A percentile compares a stretch with the other conserved stretches of the same genome.
These are phyloP conservation scores for Leptodactylus fuscus DNA, from an alignment of 2,113 vertebrate species.

Conservation along the genomic window DNA sequence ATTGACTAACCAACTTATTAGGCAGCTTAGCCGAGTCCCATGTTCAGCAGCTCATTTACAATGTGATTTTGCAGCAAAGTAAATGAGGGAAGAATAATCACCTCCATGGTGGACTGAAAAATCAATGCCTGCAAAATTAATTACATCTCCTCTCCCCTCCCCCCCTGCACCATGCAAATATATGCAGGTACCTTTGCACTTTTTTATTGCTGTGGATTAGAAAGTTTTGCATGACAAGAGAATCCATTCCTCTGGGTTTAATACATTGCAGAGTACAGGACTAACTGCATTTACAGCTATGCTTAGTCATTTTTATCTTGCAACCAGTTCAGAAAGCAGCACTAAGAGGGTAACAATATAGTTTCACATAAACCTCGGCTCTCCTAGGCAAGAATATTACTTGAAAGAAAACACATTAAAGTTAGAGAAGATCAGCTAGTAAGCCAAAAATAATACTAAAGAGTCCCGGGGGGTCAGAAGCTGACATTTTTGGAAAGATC, in stretches of 20 bases:
- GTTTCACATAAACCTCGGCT: not conserved
- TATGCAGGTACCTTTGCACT: not conserved
- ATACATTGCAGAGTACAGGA: not conserved
- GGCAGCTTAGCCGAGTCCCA: not conserved
- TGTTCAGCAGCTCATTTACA: slow-evolving; percentile 24
- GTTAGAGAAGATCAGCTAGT: not conserved
- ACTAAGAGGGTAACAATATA: not conserved
- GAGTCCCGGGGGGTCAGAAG: not conserved
- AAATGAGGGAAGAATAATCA: slow-evolving; percentile 3
- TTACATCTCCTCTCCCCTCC: slow-evolving; percentile 13
- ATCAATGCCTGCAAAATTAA: slow-evolving; percentile 13
- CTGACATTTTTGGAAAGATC: not conserved
- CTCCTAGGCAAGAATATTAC: not conserved
- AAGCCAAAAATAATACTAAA: not conserved
- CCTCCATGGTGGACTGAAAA: not conserved
- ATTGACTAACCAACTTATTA: slow-evolving; percentile 27
- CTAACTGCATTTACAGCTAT: not conserved
- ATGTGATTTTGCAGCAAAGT: slow-evolving; percentile 18
- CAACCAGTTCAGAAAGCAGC: not conserved
- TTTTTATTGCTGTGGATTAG: slow-evolving; percentile 30
- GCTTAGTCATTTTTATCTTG: not conserved
- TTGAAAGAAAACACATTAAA: not conserved
- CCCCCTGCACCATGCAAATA: not conserved
- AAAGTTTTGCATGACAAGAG: not conserved
- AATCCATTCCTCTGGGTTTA: not conserved